These are phyloP conservation scores for Tiliacea aurago DNA, from an alignment of 2,888 invertebrate species.

Conservation along the genomic window DNA sequence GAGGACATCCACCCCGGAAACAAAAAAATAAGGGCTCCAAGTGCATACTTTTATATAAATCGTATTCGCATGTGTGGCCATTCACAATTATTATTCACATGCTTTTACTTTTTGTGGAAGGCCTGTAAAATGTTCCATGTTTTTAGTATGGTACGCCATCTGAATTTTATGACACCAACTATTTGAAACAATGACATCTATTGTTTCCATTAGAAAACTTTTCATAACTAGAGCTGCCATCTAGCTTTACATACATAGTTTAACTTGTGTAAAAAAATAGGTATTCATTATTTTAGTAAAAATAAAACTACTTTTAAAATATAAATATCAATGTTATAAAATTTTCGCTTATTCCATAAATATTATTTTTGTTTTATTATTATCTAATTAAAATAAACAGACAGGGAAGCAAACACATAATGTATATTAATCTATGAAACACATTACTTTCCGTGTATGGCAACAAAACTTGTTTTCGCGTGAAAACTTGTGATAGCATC, in stretches of 20 bases:
- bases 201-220: neutral
- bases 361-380: neutral
- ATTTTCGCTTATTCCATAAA: no score
- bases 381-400: neutral
- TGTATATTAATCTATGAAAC: no score
- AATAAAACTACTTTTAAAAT: no score
- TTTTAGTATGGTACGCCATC: neutral
- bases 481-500: constrained; percentile 85
- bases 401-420: neutral
- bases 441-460: constrained; percentile 72
- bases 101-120: neutral
- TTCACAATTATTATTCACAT: neutral
- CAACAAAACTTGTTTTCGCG: constrained; percentile 88
- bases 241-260: neutral
- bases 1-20: no score
- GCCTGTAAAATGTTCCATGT: neutral
- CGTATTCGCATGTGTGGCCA: neutral
- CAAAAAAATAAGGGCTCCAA: neutral
- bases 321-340: no score
- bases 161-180: neutral
- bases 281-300: fast-evolving
- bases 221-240: constrained; percentile 3
- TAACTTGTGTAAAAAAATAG: neutral
- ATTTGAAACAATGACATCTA: constrained; percentile 16
- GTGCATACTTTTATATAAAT: neutral